Percentiles rank a stretch among this genome's conserved stretches.
These are phyloP conservation scores for Mastacembelus armatus DNA, from an alignment of 2,797 vertebrate species.

Conservation along the genomic window DNA sequence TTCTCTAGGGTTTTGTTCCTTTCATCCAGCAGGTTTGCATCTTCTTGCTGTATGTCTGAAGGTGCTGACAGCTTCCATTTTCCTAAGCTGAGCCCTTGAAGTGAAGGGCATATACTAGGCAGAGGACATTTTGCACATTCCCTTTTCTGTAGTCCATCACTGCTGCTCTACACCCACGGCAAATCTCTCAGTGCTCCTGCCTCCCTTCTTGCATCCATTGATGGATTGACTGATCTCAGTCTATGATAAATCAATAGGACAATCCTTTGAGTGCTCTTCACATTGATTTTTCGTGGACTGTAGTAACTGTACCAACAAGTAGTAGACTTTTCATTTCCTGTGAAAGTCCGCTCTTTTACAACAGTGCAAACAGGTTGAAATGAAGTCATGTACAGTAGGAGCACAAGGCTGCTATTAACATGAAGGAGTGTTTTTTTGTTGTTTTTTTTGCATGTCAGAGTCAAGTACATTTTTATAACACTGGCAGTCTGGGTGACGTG, in stretches of 20 bases:
- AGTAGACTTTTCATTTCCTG: constrained; percentile 30
- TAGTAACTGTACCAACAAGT: constrained; percentile 57
- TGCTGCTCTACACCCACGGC: constrained; percentile 26
- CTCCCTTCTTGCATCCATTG: constrained; percentile 45
- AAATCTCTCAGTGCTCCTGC: constrained; percentile 8
- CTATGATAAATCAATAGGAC: constrained; percentile 75
- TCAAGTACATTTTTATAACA: constrained; percentile 52
- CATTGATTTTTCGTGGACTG: constrained; percentile 65
- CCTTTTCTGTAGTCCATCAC: constrained; percentile 59
- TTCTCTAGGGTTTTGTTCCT: constrained; percentile 16
- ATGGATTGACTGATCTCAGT: constrained; percentile 73
- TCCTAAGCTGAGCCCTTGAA: constrained; percentile 59
- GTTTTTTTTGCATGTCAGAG: constrained; percentile 3
- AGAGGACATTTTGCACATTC: constrained; percentile 64
- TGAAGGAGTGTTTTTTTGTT: constrained; percentile 24
- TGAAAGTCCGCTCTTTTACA: constrained; percentile 11
- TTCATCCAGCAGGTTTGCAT: constrained; percentile 24
- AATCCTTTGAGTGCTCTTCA: constrained; percentile 60
- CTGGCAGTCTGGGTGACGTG: constrained; percentile 53
- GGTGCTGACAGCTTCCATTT: constrained; percentile 66
- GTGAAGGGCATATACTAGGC: constrained; percentile 61
- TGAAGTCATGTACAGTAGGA: constrained; percentile 6
- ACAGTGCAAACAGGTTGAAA: constrained; percentile 24
- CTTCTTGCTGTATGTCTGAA: constrained; percentile 46
- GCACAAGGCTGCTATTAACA: constrained; percentile 14